Conservation (phyloP, 2,888 invertebrate species). For the Unio pictorum region DNA sequence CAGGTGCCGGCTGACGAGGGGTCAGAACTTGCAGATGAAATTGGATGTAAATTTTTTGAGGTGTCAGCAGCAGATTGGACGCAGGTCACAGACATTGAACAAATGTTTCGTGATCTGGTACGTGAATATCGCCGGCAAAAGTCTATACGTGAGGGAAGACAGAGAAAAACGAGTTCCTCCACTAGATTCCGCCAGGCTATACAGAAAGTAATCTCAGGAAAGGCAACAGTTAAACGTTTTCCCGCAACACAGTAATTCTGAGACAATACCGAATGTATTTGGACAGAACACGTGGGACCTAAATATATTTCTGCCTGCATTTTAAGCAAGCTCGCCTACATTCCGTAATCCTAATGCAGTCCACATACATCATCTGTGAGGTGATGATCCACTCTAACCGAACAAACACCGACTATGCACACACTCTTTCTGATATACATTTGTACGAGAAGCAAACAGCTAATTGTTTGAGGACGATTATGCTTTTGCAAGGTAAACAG, state of each 20-base stretch:
- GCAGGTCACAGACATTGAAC: slow-evolving; percentile 50
- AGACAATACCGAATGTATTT: not conserved
- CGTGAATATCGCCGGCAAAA: slow-evolving; percentile 56
- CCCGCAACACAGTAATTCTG: not conserved
- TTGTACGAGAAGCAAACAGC: too few relatives aligned
- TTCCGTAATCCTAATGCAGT: too few relatives aligned
- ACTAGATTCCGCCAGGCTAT: slow-evolving; percentile 58
- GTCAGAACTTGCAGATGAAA: slow-evolving; percentile 58
- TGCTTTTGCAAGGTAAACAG: too few relatives aligned
- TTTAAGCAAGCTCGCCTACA: too few relatives aligned
- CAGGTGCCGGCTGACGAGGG: slow-evolving; percentile 60
- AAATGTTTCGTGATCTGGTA: slow-evolving; percentile 65
- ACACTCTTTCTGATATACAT: too few relatives aligned
- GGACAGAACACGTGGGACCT: too few relatives aligned
- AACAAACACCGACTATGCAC: too few relatives aligned
- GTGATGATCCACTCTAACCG: too few relatives aligned
- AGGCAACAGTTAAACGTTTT: slow-evolving; percentile 23
- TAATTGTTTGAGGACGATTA: too few relatives aligned
- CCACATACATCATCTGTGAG: too few relatives aligned
- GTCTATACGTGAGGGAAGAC: slow-evolving; percentile 48
- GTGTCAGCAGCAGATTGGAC: slow-evolving; percentile 69
- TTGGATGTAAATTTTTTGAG: slow-evolving; percentile 65
- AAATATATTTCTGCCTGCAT: too few relatives aligned
- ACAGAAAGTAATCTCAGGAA: slow-evolving; percentile 61
- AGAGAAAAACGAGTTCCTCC: slow-evolving; percentile 63